Evolutionary conservation across 2,797 vertebrate species (phyloP).

Genomic region (Taenioides sp.): DNA sequence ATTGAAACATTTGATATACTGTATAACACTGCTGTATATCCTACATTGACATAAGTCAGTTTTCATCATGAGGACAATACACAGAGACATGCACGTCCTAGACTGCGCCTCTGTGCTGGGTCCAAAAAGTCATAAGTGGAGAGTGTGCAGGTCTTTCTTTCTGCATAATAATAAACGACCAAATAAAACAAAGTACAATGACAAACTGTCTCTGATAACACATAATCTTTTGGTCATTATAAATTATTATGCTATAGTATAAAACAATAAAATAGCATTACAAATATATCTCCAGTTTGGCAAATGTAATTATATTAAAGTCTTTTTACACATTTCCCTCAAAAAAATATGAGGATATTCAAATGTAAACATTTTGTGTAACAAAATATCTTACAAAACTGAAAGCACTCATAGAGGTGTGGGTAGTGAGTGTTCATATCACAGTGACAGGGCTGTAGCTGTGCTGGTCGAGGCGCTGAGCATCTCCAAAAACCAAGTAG

Average conservation of each 20-base stretch:
- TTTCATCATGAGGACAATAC: too few relatives aligned
- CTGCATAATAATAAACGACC: too few relatives aligned
- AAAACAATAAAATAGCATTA: not conserved
- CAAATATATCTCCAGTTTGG: not conserved
- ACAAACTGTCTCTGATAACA: not conserved
- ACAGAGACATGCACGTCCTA: too few relatives aligned
- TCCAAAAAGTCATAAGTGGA: too few relatives aligned
- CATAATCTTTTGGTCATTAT: not conserved
- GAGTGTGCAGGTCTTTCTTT: too few relatives aligned
- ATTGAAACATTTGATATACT: not conserved
- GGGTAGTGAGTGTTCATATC: slow-evolving; percentile 19
- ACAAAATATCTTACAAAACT: not conserved
- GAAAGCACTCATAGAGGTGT: not conserved
- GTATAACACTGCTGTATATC: not conserved
- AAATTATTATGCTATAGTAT: not conserved
- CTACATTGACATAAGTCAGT: not conserved
- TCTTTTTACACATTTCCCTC: slow-evolving; percentile 5
- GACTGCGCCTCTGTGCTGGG: too few relatives aligned
- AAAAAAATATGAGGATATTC: slow-evolving; percentile 8
- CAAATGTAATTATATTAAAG: not conserved
- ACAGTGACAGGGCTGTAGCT: not conserved
- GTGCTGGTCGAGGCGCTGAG: slow-evolving; percentile 54
- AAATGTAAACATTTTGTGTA: slow-evolving; percentile 11
- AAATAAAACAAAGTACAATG: not conserved
- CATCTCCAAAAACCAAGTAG: slow-evolving; percentile 70